Base-by-base conservation (phyloP, 2,113 vertebrate species). In the Meleagris gallopavo region DNA sequence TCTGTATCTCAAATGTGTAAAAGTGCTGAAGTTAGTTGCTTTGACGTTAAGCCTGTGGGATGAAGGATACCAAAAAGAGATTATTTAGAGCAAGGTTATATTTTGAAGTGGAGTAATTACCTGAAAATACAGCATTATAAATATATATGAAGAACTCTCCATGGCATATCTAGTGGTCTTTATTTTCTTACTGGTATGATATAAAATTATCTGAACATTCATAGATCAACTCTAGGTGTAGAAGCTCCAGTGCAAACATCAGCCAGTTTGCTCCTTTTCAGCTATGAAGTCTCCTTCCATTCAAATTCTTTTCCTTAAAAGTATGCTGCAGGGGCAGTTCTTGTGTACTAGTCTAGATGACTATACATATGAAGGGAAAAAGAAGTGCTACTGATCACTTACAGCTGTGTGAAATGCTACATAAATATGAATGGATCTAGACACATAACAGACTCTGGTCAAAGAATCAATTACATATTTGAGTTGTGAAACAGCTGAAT, bases 381-480 rank as follows among this genome's bases (percentile, higher is more conserved):
- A 86, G 21, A 83, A 91, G 61, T 54, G 13, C 11, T 25, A 11
- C 7, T 81, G 25, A 36, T 67, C n/a, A 41, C 60, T 82, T 82
- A 45, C 18, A 62, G 13, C 2, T 40, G 18, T 66, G 48, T 83
- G 21, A 84, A 96, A 70, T 43, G 16, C 4, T 62, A 18, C 58
- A 66, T n/a, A 84, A 74, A 64, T 74, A 40, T 36, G 48, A 69
- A 21, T 50, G 7, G 20, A 67, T 66, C 29, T 60, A 93, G 38
- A 40, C 13, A 73, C 36, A 36, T 71, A 78, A 65, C 19, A 89
- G 52, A 69, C 11, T 19, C 24, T 65, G 40, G 30, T 57, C 81
- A 86, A 65, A 70, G 40, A 91, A 94, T 82, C 70, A 79, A 52
- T 76, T 89, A 54, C 21, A 20, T 66, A 86, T 87, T 84, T 76